Conservation (phyloP, 2,113 vertebrate genomes). For the Corythornis cristatus region DNA sequence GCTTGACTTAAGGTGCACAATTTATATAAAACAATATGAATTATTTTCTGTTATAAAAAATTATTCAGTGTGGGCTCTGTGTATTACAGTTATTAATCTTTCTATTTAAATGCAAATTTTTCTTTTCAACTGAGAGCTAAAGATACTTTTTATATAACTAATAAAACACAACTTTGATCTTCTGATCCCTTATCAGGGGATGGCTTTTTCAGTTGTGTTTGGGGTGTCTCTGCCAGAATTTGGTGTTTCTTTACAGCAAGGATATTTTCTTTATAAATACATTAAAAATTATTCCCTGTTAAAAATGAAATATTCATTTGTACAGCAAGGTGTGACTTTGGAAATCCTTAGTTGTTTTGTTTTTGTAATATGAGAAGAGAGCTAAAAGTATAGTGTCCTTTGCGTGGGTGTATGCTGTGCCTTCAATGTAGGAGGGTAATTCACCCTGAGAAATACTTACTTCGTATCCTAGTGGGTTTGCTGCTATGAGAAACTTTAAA, state of each 20-base stretch:
- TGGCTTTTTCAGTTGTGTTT: slow-evolving; percentile 51
- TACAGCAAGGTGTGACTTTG: background rate
- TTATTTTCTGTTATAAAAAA: slow-evolving; percentile 75
- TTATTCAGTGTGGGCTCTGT: slow-evolving; percentile 71
- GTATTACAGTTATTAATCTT: slow-evolving; percentile 81
- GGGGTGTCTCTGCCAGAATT: slow-evolving; percentile 27
- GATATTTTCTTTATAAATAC: slow-evolving; percentile 9
- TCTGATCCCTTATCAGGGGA: slow-evolving; percentile 50
- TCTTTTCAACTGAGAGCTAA: slow-evolving; percentile 72
- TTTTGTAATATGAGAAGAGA: background rate
- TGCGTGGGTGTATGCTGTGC: background rate
- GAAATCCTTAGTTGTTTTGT: background rate
- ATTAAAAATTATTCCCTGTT: background rate
- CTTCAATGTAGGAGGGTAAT: background rate
- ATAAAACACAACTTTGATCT: slow-evolving; percentile 78
- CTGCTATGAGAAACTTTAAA: background rate
- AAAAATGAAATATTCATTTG: slow-evolving; percentile 12
- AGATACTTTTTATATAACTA: slow-evolving; percentile 71
- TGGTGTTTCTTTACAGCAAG: slow-evolving; percentile 56
- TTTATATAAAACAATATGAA: slow-evolving; percentile 75
- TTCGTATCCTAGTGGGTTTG: background rate
- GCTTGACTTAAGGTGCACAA: slow-evolving; percentile 68
- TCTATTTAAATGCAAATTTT: slow-evolving; percentile 85
- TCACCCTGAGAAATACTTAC: background rate
- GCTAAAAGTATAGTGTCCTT: background rate